These are phyloP conservation scores for Willisornis vidua DNA, from an alignment of 2,113 vertebrate genomes.

Conservation along the genomic window DNA sequence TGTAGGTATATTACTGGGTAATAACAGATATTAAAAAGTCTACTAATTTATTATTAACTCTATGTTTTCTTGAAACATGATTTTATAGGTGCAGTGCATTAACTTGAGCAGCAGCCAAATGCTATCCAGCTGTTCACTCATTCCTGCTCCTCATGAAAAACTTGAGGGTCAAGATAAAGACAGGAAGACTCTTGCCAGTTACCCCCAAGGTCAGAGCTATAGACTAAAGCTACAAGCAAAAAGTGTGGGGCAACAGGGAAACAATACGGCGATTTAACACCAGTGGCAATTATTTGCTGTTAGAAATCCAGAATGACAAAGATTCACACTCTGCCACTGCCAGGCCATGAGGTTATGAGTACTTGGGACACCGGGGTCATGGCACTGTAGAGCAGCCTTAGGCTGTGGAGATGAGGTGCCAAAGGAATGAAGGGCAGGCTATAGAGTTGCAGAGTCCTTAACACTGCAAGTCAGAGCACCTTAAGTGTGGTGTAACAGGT, in stretches of 20 bases:
- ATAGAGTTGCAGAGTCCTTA: background rate
- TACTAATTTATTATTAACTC: background rate
- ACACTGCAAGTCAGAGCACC: background rate
- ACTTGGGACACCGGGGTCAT: background rate
- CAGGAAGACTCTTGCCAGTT: background rate
- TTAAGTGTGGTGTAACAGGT: background rate
- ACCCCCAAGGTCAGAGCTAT: background rate
- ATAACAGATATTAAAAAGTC: background rate
- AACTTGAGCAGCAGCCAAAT: background rate
- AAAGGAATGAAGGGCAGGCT: background rate
- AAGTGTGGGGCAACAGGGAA: background rate
- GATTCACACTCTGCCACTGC: accelerated
- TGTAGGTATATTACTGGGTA: background rate
- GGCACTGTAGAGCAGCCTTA: background rate
- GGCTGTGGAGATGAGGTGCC: background rate
- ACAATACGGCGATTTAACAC: background rate
- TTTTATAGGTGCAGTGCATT: background rate
- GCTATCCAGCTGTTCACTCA: background rate
- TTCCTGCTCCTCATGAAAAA: background rate
- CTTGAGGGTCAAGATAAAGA: background rate
- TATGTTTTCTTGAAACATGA: background rate
- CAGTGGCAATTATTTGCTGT: background rate
- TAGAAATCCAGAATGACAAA: background rate
- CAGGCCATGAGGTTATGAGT: too few species aligned
- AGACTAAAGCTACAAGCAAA: background rate